Percentiles rank a stretch among this genome's conserved stretches.
phyloP scores from a whole-genome alignment of 2,888 invertebrate genomes.

The Sphaerophoria rueppellii region DNA sequence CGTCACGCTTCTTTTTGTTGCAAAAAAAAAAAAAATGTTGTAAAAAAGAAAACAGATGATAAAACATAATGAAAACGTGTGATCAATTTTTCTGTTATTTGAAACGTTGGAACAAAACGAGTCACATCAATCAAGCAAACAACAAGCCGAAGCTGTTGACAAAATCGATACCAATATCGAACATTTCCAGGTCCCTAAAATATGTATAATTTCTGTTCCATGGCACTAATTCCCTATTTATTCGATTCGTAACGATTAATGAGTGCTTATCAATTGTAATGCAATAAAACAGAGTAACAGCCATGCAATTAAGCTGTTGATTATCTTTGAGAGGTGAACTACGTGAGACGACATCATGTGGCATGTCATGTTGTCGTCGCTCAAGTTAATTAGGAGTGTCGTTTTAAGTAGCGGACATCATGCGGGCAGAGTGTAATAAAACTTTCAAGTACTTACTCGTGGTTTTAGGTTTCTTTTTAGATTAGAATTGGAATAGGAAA shows the following conservation, averaged over 20 bases:
- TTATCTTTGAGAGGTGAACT: constrained; percentile 15
- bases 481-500: neutral
- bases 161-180: too few species aligned
- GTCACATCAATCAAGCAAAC: too few species aligned
- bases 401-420: constrained; percentile 1
- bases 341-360: neutral
- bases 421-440: constrained; percentile 12
- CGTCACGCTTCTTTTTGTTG: neutral
- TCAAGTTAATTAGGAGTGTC: constrained; percentile 15
- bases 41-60: too few species aligned
- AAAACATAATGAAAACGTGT: too few species aligned
- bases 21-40: neutral
- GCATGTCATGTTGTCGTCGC: neutral
- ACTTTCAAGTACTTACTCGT: neutral
- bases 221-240: too few species aligned
- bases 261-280: constrained; percentile 10
- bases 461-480: too few species aligned
- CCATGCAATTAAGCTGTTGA: constrained; percentile 8
- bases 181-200: too few species aligned
- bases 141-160: too few species aligned
- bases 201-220: too few species aligned
- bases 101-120: too few species aligned
- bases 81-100: too few species aligned
- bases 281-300: constrained; percentile 16
- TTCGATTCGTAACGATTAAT: constrained; percentile 5